Evolutionary conservation across 2,888 invertebrate species (phyloP), one percentile per base, ranked within the genome.

Genomic region (Prostheceraeus crozeri): DNA sequence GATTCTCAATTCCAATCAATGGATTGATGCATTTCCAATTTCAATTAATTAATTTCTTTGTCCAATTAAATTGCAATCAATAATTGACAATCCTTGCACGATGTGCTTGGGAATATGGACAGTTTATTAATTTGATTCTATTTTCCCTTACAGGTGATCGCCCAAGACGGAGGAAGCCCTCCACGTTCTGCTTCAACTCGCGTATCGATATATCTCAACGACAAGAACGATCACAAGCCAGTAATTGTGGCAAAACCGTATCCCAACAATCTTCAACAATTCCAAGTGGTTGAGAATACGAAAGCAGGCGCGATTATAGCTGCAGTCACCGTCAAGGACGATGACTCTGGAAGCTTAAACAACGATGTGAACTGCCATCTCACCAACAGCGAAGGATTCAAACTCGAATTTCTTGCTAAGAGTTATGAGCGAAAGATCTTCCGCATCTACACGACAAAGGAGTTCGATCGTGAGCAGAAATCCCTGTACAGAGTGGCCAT

Each of bases 181-280:
- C 16, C 59, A 2, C 21, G 21, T 14, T 57, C 59, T 6, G 28
- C 52, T 16, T 35, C 31, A 19, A 57, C 57, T 2, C 57, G 59
- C 23, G 40, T 59, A 3, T 21, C 31, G 16, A 59, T 59, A 21
- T 31, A 58, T 23, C 59, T 59, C 4, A 58, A 57, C 8, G 59
- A 59, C n/a, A n/a, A 31, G 1, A 59, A 59, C 56, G 55, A 59
- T 30, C 57, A 59, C 25, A 27, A 55, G 16, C 59, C 59, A n/a
- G 27, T 23, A 2, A 57, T 59, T 16, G 40, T 21, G 11, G 31
- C 46, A 2, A 57, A 21, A 25, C 23, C 25, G 21, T n/a, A 19
- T 25, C 14, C 25, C 14, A 3, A 14, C 16, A 46, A 3, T 16
- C 23, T 25, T 46, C 23, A 27, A 10, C 10, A 25, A 6, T 19